phyloP scores from a whole-genome alignment of 2,888 invertebrate species.

The Andrena marginata region DNA sequence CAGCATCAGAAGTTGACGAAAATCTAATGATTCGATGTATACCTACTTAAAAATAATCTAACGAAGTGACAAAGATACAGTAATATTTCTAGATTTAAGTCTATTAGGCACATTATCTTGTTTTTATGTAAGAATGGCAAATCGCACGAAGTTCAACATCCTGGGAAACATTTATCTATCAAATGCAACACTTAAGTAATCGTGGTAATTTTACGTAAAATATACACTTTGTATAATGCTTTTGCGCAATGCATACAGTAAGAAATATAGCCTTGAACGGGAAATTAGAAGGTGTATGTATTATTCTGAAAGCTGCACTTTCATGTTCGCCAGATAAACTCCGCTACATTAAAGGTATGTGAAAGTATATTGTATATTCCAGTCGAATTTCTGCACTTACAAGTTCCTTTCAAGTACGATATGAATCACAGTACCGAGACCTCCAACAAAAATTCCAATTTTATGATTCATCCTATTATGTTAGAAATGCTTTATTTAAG shows the following conservation, averaged over 20 bases:
- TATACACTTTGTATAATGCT: neutral
- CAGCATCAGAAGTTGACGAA: neutral
- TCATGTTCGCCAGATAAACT: neutral
- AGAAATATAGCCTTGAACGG: neutral
- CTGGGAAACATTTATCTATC: neutral
- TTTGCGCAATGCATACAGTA: neutral
- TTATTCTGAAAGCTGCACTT: conserved; percentile 2
- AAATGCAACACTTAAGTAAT: neutral
- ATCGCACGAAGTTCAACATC: no score
- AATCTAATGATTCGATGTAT: neutral
- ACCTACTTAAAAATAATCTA: no score
- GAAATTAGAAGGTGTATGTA: neutral
- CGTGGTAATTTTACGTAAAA: neutral
- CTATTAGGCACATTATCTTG: no score
- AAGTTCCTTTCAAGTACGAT: conserved; percentile 1
- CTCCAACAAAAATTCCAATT: neutral
- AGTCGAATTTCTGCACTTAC: conserved; percentile 12
- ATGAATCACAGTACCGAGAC: neutral
- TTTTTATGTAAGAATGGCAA: no score
- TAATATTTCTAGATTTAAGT: no score
- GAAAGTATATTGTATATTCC: conserved; percentile 19
- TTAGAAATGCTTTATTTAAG: neutral
- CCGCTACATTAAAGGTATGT: neutral
- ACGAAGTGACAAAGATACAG: no score
- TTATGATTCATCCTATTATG: neutral